These are phyloP conservation scores for Pleuronectes platessa DNA, from an alignment of 2,113 vertebrate genomes.

Conservation along the genomic window DNA sequence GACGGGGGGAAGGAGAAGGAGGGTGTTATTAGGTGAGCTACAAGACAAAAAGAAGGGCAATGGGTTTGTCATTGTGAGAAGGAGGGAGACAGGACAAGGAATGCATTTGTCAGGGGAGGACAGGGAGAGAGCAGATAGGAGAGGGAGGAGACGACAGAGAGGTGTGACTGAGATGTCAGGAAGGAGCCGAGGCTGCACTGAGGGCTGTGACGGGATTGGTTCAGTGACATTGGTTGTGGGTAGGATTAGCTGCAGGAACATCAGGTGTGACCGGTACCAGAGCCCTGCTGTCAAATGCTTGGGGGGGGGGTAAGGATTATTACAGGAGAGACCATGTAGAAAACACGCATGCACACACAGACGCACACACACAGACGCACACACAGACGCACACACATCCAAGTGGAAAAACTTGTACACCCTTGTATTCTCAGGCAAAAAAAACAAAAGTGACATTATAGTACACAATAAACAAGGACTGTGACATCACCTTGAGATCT, in stretches of 20 bases:
- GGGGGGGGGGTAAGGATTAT: conserved; percentile 59
- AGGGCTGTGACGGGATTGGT: conserved; percentile 75
- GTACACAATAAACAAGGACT: too few relatives aligned
- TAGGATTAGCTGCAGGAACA: conserved; percentile 77
- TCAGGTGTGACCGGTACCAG: conserved; percentile 74
- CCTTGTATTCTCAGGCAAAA: neutral
- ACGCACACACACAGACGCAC: neutral
- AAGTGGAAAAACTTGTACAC: neutral
- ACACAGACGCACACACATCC: neutral
- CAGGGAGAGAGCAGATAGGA: conserved; percentile 41
- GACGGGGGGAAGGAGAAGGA: conserved; percentile 18
- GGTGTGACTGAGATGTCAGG: conserved; percentile 67
- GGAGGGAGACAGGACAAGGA: conserved; percentile 27
- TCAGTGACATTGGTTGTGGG: conserved; percentile 71
- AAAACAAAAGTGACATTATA: too few relatives aligned
- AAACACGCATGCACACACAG: conserved; percentile 11
- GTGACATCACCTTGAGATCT: neutral
- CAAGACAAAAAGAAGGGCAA: conserved; percentile 48
- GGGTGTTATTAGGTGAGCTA: conserved; percentile 52
- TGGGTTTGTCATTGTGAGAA: conserved; percentile 47
- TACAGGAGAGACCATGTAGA: conserved; percentile 27
- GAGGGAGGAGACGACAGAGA: conserved; percentile 49
- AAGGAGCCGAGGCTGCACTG: conserved; percentile 48
- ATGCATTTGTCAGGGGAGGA: conserved; percentile 37
- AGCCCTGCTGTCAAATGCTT: conserved; percentile 66